Evolutionary conservation across 2,113 vertebrate species (phyloP).

Genomic region (Otis tarda): DNA sequence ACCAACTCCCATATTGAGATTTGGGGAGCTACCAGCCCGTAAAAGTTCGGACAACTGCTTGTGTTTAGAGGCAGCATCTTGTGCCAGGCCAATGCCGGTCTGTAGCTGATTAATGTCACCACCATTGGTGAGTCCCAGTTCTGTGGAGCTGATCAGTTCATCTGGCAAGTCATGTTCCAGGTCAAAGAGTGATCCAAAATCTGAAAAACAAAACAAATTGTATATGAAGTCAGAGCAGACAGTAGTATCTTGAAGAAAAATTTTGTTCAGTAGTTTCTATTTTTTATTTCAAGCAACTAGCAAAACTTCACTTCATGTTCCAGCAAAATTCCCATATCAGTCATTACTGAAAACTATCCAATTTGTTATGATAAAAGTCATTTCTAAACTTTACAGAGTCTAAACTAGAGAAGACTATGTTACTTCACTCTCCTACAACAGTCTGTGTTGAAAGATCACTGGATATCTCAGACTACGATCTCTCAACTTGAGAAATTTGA

Average conservation of each 20-base stretch:
- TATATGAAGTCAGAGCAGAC: neutral
- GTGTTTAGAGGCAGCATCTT: slow-evolving; percentile 96
- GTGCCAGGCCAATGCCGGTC: slow-evolving; percentile 86
- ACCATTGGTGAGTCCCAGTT: slow-evolving; percentile 90
- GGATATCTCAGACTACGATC: neutral
- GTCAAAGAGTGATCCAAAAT: slow-evolving; percentile 96
- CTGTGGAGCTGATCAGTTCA: slow-evolving; percentile 94
- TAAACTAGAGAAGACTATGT: neutral
- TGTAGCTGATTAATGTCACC: slow-evolving; percentile 90
- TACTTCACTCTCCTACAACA: neutral
- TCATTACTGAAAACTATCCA: neutral
- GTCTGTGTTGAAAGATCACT: neutral
- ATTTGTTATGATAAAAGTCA: neutral
- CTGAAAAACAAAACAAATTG: slow-evolving; percentile 71
- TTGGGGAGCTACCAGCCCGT: slow-evolving; percentile 83
- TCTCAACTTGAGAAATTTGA: neutral
- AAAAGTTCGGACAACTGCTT: slow-evolving; percentile 96
- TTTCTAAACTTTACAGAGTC: neutral
- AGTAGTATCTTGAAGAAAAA: neutral
- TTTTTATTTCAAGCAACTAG: neutral
- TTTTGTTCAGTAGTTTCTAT: neutral
- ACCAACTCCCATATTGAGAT: slow-evolving; percentile 82
- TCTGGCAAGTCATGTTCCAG: slow-evolving; percentile 97
- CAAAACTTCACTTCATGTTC: neutral
- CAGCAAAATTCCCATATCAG: neutral